A percentile compares a stretch with the other conserved stretches of the same genome.
Conservation (phyloP, 2,888 invertebrate species). For the Chloromyia formosa region DNA sequence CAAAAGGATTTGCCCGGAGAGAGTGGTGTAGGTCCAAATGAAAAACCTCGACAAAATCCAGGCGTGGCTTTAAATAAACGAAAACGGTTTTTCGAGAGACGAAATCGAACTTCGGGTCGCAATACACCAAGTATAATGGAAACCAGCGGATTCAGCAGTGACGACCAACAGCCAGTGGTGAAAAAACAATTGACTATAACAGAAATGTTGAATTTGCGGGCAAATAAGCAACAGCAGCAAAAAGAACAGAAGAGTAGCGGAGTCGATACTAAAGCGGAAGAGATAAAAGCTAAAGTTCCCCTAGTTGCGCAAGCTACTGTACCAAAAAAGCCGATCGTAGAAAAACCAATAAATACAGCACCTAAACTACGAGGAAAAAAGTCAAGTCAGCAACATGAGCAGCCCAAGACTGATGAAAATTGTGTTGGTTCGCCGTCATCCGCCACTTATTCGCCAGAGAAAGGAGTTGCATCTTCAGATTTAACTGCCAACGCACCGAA, state of each 20-base stretch:
- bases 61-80: slow-evolving; percentile 44
- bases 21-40: slow-evolving; percentile 9
- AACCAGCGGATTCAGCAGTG: slow-evolving; percentile 43
- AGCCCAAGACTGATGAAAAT: neutral
- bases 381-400: slow-evolving; percentile 49
- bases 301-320: slow-evolving; percentile 24
- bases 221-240: slow-evolving; percentile 33
- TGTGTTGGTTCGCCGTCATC: neutral
- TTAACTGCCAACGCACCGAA: neutral
- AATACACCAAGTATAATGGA: slow-evolving; percentile 43
- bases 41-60: slow-evolving; percentile 19
- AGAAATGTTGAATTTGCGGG: slow-evolving; percentile 59
- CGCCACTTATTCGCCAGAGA: neutral
- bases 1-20: neutral
- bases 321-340: slow-evolving; percentile 45
- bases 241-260: slow-evolving; percentile 14
- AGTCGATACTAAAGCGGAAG: slow-evolving; percentile 55
- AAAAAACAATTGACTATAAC: slow-evolving; percentile 62
- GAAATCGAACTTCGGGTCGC: slow-evolving; percentile 47
- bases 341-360: slow-evolving; percentile 60
- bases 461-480: neutral
- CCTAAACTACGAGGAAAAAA: slow-evolving; percentile 60
- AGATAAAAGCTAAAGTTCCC: slow-evolving; percentile 45
- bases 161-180: slow-evolving; percentile 44
- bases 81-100: slow-evolving; percentile 47